phyloP scores from a whole-genome alignment of 2,888 invertebrate species.

The Agrilus biguttatus region DNA sequence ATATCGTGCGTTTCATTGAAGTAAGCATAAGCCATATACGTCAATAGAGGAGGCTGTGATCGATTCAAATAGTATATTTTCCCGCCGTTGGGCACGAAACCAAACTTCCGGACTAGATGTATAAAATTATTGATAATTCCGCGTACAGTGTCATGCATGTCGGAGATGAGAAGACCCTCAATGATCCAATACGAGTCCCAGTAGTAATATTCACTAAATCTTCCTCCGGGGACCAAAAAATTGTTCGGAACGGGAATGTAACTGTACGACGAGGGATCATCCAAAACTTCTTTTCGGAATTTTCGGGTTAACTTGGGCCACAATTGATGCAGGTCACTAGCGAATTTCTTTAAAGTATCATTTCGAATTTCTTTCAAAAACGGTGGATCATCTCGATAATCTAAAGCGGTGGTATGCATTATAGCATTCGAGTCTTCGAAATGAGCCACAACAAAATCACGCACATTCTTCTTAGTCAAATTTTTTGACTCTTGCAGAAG shows the following conservation, averaged over 20 bases:
- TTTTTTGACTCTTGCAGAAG: conserved; percentile 36
- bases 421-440: conserved; percentile 46
- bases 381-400: conserved; percentile 41
- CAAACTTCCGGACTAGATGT: conserved; percentile 47
- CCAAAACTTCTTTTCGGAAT: conserved; percentile 40
- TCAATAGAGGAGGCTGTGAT: conserved; percentile 58
- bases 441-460: conserved; percentile 39
- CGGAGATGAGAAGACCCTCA: conserved; percentile 61
- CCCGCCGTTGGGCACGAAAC: conserved; percentile 70
- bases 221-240: conserved; percentile 56
- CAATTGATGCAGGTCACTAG: conserved; percentile 42
- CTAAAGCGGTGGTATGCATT: conserved; percentile 42
- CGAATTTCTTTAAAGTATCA: conserved; percentile 42
- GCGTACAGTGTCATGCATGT: conserved; percentile 56
- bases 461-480: conserved; percentile 35
- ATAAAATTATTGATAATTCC: conserved; percentile 69
- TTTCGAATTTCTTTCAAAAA: conserved; percentile 46
- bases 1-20: conserved; percentile 48
- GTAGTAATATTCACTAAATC: conserved; percentile 65
- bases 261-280: conserved; percentile 30
- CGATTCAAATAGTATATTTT: conserved; percentile 62
- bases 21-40: conserved; percentile 59
- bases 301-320: conserved; percentile 50
- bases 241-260: conserved; percentile 32
- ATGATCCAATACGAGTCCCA: conserved; percentile 86